phyloP scores from a whole-genome alignment of 2,888 invertebrate species.

The Megamerina dolium region DNA sequence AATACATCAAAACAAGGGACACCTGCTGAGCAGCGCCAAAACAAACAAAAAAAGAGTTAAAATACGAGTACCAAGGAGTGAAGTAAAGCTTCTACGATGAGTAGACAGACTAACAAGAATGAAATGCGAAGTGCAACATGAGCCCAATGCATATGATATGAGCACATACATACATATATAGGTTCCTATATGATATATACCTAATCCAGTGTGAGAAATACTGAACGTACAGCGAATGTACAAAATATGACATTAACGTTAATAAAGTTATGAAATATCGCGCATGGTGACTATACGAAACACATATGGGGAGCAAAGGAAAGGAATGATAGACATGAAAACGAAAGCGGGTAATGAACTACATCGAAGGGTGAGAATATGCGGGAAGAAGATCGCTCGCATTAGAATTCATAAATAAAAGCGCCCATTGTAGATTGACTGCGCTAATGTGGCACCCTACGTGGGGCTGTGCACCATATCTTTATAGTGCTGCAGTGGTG shows the following conservation, averaged over 20 bases:
- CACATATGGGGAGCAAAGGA: no score
- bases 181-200: no score
- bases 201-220: no score
- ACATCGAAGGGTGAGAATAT: neutral
- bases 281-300: no score
- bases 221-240: constrained; percentile 9
- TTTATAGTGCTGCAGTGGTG: neutral
- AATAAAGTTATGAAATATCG: constrained; percentile 46
- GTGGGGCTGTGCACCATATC: constrained; percentile 7
- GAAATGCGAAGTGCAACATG: no score
- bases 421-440: constrained; percentile 18
- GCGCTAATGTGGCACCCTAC: constrained; percentile 22
- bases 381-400: neutral
- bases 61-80: no score
- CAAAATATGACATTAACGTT: constrained; percentile 36
- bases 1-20: constrained; percentile 44
- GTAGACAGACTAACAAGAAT: no score
- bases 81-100: no score
- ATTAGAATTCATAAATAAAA: constrained; percentile 26
- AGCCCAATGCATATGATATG: no score
- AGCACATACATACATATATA: no score
- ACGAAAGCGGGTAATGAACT: no score
- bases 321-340: no score
- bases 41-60: neutral
- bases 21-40: constrained; percentile 30